A percentile compares a stretch with the other conserved stretches of the same genome.
phyloP scores from a whole-genome alignment of 2,888 invertebrate genomes.

The Acronicta aceris region DNA sequence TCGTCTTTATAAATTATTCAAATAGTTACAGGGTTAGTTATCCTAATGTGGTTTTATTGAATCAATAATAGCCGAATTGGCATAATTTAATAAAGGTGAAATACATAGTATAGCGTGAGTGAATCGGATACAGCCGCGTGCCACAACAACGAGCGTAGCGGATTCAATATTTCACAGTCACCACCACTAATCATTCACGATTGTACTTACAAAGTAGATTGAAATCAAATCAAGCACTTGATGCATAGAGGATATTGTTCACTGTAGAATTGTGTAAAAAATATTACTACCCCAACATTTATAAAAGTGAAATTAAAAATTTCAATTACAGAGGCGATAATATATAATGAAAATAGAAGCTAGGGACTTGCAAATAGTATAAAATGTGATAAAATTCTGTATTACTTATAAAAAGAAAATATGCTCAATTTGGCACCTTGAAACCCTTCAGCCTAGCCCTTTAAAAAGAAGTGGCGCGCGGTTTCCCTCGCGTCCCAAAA shows the following conservation, averaged over 20 bases:
- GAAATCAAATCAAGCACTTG: constrained; percentile 67
- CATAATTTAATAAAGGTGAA: constrained; percentile 57
- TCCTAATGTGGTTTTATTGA: constrained; percentile 7
- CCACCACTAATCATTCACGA: constrained; percentile 81
- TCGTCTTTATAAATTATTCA: not conserved
- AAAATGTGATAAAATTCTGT: too few species aligned
- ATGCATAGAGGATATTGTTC: constrained; percentile 43
- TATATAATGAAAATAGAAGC: not conserved
- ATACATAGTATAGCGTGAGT: constrained; percentile 64
- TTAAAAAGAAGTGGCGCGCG: too few species aligned
- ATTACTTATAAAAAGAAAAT: too few species aligned
- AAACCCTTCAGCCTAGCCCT: too few species aligned
- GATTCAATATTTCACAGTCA: constrained; percentile 84
- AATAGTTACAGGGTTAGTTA: constrained; percentile 5
- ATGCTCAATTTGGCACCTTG: too few species aligned
- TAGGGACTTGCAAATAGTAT: not conserved
- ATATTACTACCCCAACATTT: constrained; percentile 3
- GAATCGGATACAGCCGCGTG: constrained; percentile 75
- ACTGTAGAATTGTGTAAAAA: constrained; percentile 23
- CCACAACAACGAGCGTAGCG: constrained; percentile 75
- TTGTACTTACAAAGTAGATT: constrained; percentile 79
- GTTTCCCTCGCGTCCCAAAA: too few species aligned
- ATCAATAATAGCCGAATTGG: constrained; percentile 40
- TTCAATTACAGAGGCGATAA: not conserved
- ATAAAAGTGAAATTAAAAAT: constrained; percentile 3